Percentiles rank a stretch among this genome's conserved stretches.
Evolutionary conservation across 2,888 invertebrate species (phyloP).

Genomic region (Trichogramma evanescens): DNA sequence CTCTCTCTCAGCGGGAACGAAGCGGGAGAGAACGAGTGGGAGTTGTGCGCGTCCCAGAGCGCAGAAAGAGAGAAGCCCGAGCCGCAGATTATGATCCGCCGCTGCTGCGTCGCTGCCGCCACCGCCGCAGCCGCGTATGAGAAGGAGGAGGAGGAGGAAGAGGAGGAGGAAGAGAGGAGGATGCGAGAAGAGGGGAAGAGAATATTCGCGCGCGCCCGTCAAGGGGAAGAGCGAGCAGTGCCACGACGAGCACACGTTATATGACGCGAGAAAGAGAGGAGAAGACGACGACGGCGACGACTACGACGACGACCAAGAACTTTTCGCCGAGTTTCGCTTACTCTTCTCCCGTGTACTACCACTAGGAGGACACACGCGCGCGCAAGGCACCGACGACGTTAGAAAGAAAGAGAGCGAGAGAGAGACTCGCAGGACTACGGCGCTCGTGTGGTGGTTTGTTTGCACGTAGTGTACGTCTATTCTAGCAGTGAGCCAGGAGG

Average conservation of each 20-base stretch:
- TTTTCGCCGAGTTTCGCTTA: not conserved
- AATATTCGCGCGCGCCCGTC: not conserved
- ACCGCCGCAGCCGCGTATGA: not conserved
- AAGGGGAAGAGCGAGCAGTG: too few species aligned
- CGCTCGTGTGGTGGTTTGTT: too few species aligned
- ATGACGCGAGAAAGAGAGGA: not conserved
- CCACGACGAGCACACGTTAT: too few species aligned
- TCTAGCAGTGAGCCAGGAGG: too few species aligned
- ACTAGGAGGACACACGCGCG: too few species aligned
- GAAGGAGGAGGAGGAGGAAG: not conserved
- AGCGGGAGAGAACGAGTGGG: not conserved
- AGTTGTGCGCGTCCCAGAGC: not conserved
- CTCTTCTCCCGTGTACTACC: not conserved
- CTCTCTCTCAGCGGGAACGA: not conserved
- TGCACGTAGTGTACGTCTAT: too few species aligned
- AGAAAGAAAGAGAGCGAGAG: too few species aligned
- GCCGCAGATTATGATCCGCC: not conserved
- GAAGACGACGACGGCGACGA: conserved; percentile 1
- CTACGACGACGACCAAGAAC: not conserved
- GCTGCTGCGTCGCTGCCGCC: not conserved
- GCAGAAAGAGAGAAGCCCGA: too few species aligned
- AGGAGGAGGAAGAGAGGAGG: not conserved
- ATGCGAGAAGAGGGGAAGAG: not conserved
- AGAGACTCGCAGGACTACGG: too few species aligned
- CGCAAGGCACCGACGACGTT: too few species aligned